Percentiles rank a stretch among this genome's conserved stretches.
Conservation (phyloP, 2,888 invertebrate genomes). For the Dicyrtoma fusca region DNA sequence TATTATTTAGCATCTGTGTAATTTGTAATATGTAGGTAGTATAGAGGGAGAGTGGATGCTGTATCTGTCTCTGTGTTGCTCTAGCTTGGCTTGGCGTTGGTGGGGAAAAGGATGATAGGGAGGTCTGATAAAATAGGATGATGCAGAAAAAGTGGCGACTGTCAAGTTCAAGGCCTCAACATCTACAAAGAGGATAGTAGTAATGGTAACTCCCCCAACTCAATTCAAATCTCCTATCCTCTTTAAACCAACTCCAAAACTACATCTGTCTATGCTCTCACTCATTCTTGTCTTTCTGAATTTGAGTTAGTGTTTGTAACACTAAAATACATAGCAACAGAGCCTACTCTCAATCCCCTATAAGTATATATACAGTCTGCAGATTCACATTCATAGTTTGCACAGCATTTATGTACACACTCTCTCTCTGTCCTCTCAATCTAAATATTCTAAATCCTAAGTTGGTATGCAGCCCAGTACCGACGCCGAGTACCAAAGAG, state of each 20-base stretch:
- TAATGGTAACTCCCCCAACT: constrained; percentile 25
- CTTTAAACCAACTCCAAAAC: too few relatives aligned
- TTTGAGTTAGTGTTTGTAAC: too few relatives aligned
- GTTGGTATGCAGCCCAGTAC: too few relatives aligned
- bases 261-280: background rate
- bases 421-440: too few relatives aligned
- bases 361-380: too few relatives aligned
- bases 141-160: constrained; percentile 29
- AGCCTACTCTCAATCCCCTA: too few relatives aligned
- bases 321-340: too few relatives aligned
- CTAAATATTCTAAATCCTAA: too few relatives aligned
- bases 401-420: too few relatives aligned
- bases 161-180: constrained; percentile 28
- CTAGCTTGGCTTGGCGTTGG: background rate
- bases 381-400: too few relatives aligned
- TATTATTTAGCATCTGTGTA: too few relatives aligned
- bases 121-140: constrained; percentile 15
- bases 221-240: constrained; percentile 8
- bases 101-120: constrained; percentile 6
- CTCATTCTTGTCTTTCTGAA: background rate
- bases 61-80: background rate
- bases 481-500: too few relatives aligned
- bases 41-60: background rate
- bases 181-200: background rate
- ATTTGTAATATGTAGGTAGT: background rate